These are phyloP conservation scores for Halcyon leucocephala DNA, from an alignment of 2,797 vertebrate species.

Conservation along the genomic window DNA sequence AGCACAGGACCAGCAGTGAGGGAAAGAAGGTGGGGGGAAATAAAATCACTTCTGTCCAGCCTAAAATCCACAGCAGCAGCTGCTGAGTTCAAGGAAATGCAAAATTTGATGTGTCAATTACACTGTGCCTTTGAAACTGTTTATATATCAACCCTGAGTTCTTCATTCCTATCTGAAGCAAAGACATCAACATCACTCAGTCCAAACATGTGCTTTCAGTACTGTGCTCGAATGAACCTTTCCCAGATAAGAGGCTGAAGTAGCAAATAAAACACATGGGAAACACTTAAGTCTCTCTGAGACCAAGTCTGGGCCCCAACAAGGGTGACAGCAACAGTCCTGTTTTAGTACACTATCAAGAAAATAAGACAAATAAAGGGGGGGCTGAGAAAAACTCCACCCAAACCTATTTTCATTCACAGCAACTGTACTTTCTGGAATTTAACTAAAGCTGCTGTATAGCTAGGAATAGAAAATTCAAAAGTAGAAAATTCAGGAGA, in stretches of 20 bases:
- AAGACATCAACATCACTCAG: not conserved
- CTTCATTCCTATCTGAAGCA: not conserved
- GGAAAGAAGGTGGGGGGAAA: not conserved
- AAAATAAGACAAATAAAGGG: not conserved
- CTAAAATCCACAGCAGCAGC: conserved; percentile 28
- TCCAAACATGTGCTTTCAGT: not conserved
- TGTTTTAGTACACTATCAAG: not conserved
- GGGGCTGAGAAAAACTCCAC: not conserved
- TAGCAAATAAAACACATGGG: not conserved
- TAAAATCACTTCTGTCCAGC: conserved; percentile 5
- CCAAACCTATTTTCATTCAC: not conserved
- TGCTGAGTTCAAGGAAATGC: conserved; percentile 31
- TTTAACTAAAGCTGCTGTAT: not conserved
- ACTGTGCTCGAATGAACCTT: not conserved
- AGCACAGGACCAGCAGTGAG: conserved; percentile 61
- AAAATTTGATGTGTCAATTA: not conserved
- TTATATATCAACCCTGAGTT: not conserved
- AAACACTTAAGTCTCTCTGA: not conserved
- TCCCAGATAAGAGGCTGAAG: not conserved
- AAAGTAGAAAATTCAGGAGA: not conserved
- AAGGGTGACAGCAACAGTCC: not conserved
- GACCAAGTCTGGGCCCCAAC: not conserved
- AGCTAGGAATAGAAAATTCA: not conserved
- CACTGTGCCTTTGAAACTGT: not conserved
- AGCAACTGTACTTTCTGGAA: not conserved